Conservation (phyloP, 92 coral and sea anemone species). For the Palythoa grandis region DNA sequence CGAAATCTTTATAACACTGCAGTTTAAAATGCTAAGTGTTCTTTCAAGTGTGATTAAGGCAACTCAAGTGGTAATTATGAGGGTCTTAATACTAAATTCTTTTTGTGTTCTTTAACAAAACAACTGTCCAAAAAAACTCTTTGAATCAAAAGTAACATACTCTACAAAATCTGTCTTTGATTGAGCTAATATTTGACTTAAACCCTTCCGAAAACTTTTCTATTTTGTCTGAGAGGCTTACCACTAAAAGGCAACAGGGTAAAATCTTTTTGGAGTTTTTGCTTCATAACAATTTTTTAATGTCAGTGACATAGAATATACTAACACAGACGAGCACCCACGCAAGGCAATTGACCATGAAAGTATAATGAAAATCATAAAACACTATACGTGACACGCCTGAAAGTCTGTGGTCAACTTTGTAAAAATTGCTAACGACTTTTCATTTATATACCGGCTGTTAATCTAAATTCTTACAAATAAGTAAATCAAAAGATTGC, state of each 20-base stretch:
- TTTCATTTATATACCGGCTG: neutral
- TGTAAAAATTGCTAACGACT: neutral
- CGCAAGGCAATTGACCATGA: neutral
- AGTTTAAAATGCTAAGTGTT: neutral
- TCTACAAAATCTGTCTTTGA: neutral
- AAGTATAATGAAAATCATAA: neutral
- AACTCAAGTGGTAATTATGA: neutral
- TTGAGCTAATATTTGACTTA: neutral
- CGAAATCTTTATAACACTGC: neutral
- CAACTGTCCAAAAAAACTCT: neutral
- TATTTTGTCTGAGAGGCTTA: neutral
- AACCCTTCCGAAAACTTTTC: neutral
- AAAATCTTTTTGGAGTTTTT: neutral
- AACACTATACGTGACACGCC: neutral
- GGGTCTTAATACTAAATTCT: neutral
- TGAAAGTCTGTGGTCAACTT: neutral
- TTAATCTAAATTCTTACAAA: neutral
- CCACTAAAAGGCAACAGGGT: neutral
- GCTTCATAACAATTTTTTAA: neutral
- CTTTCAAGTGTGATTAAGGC: neutral
- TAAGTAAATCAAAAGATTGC: neutral
- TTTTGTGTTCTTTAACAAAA: neutral
- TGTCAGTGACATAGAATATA: neutral
- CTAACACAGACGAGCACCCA: neutral
- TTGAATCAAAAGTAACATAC: slow-evolving; percentile 1